Base-by-base conservation (phyloP, 2,113 vertebrate genomes). In the Microtus pennsylvanicus region DNA sequence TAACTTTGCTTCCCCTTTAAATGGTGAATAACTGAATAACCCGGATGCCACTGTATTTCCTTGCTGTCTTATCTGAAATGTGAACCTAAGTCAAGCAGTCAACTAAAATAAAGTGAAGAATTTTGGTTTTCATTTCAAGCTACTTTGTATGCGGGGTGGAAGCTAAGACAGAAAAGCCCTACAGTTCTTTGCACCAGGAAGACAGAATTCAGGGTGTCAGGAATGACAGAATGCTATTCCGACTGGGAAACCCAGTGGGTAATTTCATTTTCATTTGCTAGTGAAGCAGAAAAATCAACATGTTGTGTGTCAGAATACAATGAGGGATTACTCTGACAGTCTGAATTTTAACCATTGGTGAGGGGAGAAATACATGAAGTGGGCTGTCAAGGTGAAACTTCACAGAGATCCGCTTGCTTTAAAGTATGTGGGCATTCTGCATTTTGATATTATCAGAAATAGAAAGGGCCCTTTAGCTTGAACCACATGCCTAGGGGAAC, bases 261-360 rank as follows among this genome's bases (percentile, higher is more conserved):
- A 96, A 97, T 97, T 97, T 97, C 94, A 96, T 95, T 97, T 97
- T 94, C 96, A 96, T 97, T 97, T 97, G 72, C 88, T 87, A 91
- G 90, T 91, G 96, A 97, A 96, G 97, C 97, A 97, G 97, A 97
- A 94, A 97, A 94, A 89, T 58, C 97, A 96, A 91, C 97, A 96
- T 87, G 93, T 72, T 95, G 67, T 86, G 58, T 97, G 96, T 96
- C 96, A 97, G 95, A 93, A 89, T 89, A 87, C 87, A 94, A 86
- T 47, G 85, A 91, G 81, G 81, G 93, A 77, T 90, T 90, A 67
- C 77, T 47, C 55, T 88, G 97, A 95, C 94, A 93, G 95, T 82
- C 87, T 96, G 96, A 93, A 89, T 93, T 96, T 93, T 75, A 87
- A 90, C 90, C 81, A 76, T 47, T 87, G 86, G 89, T 89, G 75